These are phyloP conservation scores for Sebastes itinus DNA, from an alignment of 2,797 vertebrate species.

Conservation along the genomic window DNA sequence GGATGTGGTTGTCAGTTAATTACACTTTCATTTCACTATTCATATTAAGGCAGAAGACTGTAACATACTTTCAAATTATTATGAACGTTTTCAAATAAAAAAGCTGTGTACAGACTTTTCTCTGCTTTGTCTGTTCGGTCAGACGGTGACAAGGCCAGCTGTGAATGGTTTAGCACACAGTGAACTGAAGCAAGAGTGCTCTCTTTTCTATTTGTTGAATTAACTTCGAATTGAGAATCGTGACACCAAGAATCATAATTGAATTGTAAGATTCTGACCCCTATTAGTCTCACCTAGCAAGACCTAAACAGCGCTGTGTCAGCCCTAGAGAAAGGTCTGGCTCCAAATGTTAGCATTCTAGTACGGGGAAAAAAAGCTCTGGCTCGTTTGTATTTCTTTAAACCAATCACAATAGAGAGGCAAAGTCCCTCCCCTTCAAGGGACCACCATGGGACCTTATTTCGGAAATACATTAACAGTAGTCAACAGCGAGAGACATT, in stretches of 20 bases:
- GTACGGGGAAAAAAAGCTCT: too few species aligned
- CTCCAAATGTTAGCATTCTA: too few species aligned
- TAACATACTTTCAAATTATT: not conserved
- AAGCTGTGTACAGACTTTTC: not conserved
- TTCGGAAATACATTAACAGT: too few species aligned
- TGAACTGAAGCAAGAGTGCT: not conserved
- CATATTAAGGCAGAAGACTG: not conserved
- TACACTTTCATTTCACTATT: not conserved
- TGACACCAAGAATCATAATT: not conserved
- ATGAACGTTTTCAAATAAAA: not conserved
- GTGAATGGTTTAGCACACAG: not conserved
- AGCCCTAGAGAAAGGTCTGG: too few species aligned
- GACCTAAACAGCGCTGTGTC: too few species aligned
- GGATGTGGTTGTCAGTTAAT: not conserved
- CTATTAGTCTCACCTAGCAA: too few species aligned
- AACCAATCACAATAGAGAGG: too few species aligned
- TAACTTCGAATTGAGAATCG: not conserved
- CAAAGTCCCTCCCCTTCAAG: too few species aligned
- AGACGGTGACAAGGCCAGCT: not conserved
- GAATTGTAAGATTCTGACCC: not conserved
- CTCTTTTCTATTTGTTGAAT: not conserved
- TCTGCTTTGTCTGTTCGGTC: not conserved
- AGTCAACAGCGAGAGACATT: too few species aligned
- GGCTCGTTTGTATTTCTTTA: too few species aligned
- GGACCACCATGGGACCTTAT: too few species aligned